Base-by-base conservation (phyloP, 2,888 invertebrate genomes). In the Drosophila quinaria region DNA sequence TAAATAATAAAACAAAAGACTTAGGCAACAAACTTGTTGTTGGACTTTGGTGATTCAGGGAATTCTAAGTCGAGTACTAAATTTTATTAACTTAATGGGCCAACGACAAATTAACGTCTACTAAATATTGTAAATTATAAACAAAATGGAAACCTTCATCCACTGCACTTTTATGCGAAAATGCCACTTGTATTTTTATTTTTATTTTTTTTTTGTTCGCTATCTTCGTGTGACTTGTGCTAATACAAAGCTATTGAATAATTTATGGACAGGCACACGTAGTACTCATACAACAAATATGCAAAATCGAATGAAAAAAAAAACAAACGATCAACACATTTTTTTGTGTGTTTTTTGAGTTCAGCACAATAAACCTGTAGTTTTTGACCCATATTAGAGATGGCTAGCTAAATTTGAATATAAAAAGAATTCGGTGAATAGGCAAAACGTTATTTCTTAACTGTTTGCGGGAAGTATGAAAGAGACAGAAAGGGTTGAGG, bases 361-460 rank as follows among this genome's bases (percentile, higher is more conserved):
- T 77, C 56, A 70, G 47, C 46, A 54, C 46, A 72, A 55, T 63
- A 79, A 87, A 87, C 89, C 85, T 82, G 87, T 81, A 87, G 77
- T 70, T 66, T 89, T 85, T 87, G 89, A 87, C 87, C 87, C 75
- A 87, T 89, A 87, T 87, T 84, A 70, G 70, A 74, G 76, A 59
- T 63, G 64, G 55, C 70, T 63, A 69, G 66, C 54, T 60, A 51
- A 71, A 84, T 84, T 87, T 84, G 76, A 87, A 85, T 85, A 85
- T 73, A 56, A 85, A 87, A 68, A 81, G 83, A 85, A 81, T 74
- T 55, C 50, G 37, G 58, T 64, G 72, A 74, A 73, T 55, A 46
- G 68, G 50, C 63, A 70, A 70, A 74, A 80, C 72, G 80, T 62
- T 80, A 70, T 82, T 71, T 81, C 60, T 71, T 87, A 81, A 85